A percentile compares a stretch with the other conserved stretches of the same genome.
Conservation (phyloP, 1,140 invertebrate genomes). For the Zaprionus camerounensis region DNA sequence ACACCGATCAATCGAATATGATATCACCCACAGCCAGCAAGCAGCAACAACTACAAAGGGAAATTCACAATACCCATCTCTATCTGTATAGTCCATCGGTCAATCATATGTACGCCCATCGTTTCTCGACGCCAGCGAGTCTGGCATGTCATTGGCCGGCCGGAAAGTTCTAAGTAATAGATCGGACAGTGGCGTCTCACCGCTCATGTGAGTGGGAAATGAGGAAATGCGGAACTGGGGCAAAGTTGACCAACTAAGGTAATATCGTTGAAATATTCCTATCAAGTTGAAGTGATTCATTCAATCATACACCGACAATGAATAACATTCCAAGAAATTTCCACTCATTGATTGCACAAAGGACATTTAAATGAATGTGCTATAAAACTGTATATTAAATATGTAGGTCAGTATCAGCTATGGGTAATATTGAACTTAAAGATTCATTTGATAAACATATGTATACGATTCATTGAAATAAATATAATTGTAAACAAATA, state of each 20-base stretch:
- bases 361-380: constrained; percentile 1
- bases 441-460: constrained; percentile 33
- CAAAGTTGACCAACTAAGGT: background rate
- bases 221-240: background rate
- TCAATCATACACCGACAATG: background rate
- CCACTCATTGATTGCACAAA: background rate
- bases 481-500: constrained; percentile 20
- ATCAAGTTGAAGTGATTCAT: background rate
- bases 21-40: constrained; percentile 54
- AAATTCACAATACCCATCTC: constrained; percentile 2
- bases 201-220: background rate
- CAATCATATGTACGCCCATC: constrained; percentile 55
- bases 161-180: constrained; percentile 23
- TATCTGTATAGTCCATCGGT: constrained; percentile 16
- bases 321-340: constrained; percentile 3
- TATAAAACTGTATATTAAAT: constrained; percentile 25
- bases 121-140: constrained; percentile 66
- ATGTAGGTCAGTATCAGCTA: constrained; percentile 51
- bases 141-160: constrained; percentile 47
- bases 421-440: constrained; percentile 24
- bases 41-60: background rate
- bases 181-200: constrained; percentile 1
- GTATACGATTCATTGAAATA: constrained; percentile 23
- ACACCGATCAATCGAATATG: constrained; percentile 48
- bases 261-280: background rate